A percentile compares a stretch with the other conserved stretches of the same genome.
Evolutionary conservation across 2,888 invertebrate species (phyloP).

Genomic region (Caenorhabditis sp.): DNA sequence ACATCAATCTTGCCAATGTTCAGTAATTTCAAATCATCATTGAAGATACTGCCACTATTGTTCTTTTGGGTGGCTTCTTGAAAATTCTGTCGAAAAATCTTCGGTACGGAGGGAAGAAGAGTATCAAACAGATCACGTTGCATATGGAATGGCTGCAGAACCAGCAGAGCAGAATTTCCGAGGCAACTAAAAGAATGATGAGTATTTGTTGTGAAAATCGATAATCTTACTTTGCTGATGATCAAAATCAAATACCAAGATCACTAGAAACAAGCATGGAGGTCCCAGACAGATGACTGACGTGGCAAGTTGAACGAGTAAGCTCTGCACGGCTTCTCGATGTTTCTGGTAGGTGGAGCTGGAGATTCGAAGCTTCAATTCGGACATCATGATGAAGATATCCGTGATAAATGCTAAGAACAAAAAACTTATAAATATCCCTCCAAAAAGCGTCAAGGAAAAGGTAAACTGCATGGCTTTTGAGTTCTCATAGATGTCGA

Average conservation of each 20-base stretch:
- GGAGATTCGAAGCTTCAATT: neutral
- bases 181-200: neutral
- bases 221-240: neutral
- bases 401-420: neutral
- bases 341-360: constrained; percentile 2
- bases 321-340: neutral
- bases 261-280: neutral
- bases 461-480: no score
- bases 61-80: no score
- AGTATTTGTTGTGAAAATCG: no score
- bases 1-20: constrained; percentile 12
- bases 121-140: neutral
- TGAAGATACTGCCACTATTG: no score
- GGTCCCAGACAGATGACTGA: neutral
- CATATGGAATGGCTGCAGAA: neutral
- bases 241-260: neutral
- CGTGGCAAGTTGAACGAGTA: neutral
- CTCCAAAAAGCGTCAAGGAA: no score
- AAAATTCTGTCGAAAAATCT: neutral
- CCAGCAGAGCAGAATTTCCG: neutral
- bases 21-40: no score
- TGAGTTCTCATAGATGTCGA: no score
- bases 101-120: neutral
- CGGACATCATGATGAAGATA: neutral
- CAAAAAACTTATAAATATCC: neutral